Percentiles rank a stretch among this genome's conserved stretches.
Evolutionary conservation across 1,140 invertebrate species (phyloP).

Genomic region (Brachionus asplanchnoidis): DNA sequence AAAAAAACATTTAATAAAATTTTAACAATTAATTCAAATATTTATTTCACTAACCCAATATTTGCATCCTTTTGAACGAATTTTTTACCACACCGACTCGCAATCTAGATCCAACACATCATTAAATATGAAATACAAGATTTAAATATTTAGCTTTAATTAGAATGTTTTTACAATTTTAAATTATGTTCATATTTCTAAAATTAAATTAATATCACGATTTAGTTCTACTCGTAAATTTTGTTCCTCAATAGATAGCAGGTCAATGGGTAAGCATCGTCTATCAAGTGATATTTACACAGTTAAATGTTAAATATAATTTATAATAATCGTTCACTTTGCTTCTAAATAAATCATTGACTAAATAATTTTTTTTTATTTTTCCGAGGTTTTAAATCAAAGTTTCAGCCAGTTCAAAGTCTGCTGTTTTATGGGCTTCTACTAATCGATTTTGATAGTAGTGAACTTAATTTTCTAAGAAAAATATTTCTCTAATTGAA

Average conservation of each 20-base stretch:
- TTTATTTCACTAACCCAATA: neutral
- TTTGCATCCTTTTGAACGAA: neutral
- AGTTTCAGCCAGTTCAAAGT: neutral
- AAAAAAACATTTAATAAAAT: neutral
- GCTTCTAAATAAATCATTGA: neutral
- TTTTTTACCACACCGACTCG: neutral
- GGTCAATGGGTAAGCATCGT: neutral
- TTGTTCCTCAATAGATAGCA: neutral
- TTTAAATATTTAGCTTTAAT: conserved; percentile 6
- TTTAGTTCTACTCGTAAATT: neutral
- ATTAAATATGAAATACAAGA: neutral
- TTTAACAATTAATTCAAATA: neutral
- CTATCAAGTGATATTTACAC: neutral
- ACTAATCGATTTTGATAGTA: neutral
- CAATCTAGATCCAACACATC: neutral
- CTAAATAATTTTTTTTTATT: neutral
- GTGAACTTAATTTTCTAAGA: neutral
- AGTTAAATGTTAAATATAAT: neutral
- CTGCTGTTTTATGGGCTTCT: neutral
- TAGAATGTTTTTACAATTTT: neutral
- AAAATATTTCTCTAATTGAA: neutral
- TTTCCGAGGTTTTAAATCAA: neutral
- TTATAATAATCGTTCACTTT: neutral
- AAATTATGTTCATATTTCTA: neutral
- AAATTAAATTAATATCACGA: neutral